Conservation (phyloP, 2,797 vertebrate species). For the Manis pentadactyla region DNA sequence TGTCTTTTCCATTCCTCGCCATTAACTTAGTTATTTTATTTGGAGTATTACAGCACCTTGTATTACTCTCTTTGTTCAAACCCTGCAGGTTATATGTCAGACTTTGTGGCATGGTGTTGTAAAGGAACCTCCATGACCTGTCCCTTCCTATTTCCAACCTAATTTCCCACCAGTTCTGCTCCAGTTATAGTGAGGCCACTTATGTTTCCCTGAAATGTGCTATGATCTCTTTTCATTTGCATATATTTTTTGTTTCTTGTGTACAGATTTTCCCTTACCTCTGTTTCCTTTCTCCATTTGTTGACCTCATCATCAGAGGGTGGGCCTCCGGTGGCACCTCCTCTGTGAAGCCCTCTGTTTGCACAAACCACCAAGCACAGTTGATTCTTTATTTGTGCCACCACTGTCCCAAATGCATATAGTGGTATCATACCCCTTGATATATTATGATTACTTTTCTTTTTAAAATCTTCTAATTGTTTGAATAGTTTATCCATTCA, state of each 20-base stretch:
- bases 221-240: neutral
- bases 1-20: neutral
- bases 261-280: conserved; percentile 2
- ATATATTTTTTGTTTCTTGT: conserved; percentile 51
- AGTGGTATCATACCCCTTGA: conserved; percentile 4
- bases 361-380: neutral
- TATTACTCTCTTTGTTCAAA: neutral
- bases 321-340: neutral
- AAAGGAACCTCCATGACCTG: neutral
- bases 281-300: neutral
- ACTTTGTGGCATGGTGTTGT: conserved; percentile 42
- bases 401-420: neutral
- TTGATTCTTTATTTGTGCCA: conserved; percentile 19
- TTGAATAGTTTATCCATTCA: conserved; percentile 18
- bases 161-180: neutral
- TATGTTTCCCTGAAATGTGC: conserved; percentile 14
- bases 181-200: neutral
- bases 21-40: conserved; percentile 40
- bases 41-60: neutral
- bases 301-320: neutral
- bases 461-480: conserved; percentile 40
- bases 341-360: neutral
- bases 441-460: conserved; percentile 38
- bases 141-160: neutral
- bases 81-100: conserved; percentile 1